Percentiles rank a stretch among this genome's conserved stretches.
Evolutionary conservation across 2,888 invertebrate genomes (phyloP).

Genomic region (Netelia virgata): DNA sequence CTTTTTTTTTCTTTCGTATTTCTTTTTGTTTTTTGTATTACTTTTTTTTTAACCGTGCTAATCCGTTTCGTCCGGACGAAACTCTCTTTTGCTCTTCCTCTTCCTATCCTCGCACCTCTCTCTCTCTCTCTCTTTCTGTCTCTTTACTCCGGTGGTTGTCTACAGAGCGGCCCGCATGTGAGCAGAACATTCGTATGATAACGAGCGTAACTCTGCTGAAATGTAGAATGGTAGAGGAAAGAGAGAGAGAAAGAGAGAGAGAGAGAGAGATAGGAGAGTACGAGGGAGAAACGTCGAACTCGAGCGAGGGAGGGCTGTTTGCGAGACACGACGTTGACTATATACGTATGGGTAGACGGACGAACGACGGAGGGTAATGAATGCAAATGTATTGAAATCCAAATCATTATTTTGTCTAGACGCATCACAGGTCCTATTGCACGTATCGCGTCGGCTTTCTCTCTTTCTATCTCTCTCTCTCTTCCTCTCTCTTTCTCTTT

Average conservation of each 20-base stretch:
- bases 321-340: conserved; percentile 44
- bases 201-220: conserved; percentile 78
- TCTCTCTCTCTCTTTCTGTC: conserved; percentile 25
- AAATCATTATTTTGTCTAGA: conserved; percentile 84
- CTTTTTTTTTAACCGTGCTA: conserved; percentile 45
- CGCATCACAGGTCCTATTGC: conserved; percentile 82
- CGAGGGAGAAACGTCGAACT: conserved; percentile 43
- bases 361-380: conserved; percentile 75
- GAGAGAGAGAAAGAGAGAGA: conserved; percentile 44
- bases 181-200: conserved; percentile 80
- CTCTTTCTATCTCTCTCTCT: conserved; percentile 42
- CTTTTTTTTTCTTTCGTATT: conserved; percentile 21
- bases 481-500: conserved; percentile 48
- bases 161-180: conserved; percentile 59
- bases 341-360: conserved; percentile 29
- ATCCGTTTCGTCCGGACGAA: conserved; percentile 70
- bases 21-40: conserved; percentile 23
- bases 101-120: conserved; percentile 4
- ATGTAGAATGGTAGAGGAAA: conserved; percentile 60
- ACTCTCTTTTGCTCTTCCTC: conserved; percentile 10
- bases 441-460: conserved; percentile 64
- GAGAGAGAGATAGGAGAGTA: conserved; percentile 40
- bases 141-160: conserved; percentile 39
- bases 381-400: conserved; percentile 84
- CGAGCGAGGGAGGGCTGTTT: conserved; percentile 60